Evolutionary conservation across 2,888 invertebrate species (phyloP).

Genomic region (Rotaria sp.): DNA sequence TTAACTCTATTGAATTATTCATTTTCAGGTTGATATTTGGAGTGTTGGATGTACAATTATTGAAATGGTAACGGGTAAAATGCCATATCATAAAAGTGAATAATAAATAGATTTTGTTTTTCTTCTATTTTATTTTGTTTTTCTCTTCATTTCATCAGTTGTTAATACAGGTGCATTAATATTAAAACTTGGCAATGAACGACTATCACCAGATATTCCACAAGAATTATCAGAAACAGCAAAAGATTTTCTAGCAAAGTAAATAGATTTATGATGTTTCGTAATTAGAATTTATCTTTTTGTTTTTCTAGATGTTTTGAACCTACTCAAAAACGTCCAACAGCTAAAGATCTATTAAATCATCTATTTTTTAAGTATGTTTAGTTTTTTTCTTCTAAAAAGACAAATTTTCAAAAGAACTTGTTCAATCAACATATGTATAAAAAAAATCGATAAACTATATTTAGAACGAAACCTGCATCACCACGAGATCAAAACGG

Average conservation of each 20-base stretch:
- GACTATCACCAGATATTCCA: not conserved
- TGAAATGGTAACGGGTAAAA: constrained; percentile 28
- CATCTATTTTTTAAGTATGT: constrained; percentile 22
- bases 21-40: constrained; percentile 6
- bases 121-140: too few relatives aligned
- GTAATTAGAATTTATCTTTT: not conserved
- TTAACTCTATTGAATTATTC: not conserved
- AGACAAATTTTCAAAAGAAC: too few relatives aligned
- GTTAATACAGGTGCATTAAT: not conserved
- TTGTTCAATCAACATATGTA: too few relatives aligned
- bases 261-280: not conserved
- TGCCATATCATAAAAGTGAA: constrained; percentile 9
- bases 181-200: not conserved
- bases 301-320: not conserved
- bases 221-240: not conserved
- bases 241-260: not conserved
- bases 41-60: constrained; percentile 29
- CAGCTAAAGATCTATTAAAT: constrained; percentile 25
- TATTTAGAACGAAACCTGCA: not conserved
- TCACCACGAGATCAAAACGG: not conserved
- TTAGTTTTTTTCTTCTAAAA: not conserved
- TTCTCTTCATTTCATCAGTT: not conserved
- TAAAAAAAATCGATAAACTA: too few relatives aligned
- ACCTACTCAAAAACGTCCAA: not conserved
- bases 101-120: not conserved